Conservation (phyloP, 2,888 invertebrate genomes). For the Chymomyza fuscimana region DNA sequence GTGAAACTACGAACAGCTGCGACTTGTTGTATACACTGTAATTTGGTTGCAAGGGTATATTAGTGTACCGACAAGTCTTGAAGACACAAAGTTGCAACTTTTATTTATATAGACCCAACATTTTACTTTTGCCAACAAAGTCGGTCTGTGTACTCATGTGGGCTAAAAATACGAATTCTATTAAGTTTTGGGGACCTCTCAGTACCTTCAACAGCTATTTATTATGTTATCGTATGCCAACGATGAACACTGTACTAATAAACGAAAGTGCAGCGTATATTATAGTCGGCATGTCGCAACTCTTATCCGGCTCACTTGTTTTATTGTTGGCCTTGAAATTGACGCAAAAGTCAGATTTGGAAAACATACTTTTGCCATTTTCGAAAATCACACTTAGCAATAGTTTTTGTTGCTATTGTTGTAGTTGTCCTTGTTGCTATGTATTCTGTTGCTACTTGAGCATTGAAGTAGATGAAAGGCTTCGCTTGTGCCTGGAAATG, state of each 20-base stretch:
- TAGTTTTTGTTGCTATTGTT: slow-evolving; percentile 7
- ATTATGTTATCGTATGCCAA: too few relatives aligned
- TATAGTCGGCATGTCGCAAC: slow-evolving; percentile 2
- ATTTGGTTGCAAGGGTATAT: too few relatives aligned
- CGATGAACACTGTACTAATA: too few relatives aligned
- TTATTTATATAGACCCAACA: too few relatives aligned
- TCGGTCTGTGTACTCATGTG: too few relatives aligned
- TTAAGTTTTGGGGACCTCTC: too few relatives aligned
- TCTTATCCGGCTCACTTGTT: slow-evolving; percentile 13
- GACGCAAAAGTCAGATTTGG: slow-evolving; percentile 64
- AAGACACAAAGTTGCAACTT: too few relatives aligned
- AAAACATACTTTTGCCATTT: slow-evolving; percentile 76
- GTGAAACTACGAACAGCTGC: background rate
- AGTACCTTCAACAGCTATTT: too few relatives aligned
- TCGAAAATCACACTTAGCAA: slow-evolving; percentile 70
- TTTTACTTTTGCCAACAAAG: too few relatives aligned
- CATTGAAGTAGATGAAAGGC: slow-evolving; percentile 68
- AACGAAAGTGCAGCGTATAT: background rate
- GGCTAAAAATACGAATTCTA: too few relatives aligned
- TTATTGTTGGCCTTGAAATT: slow-evolving; percentile 59
- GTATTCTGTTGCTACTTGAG: slow-evolving; percentile 56
- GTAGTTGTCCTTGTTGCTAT: slow-evolving; percentile 9
- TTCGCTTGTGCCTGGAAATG: slow-evolving; percentile 35
- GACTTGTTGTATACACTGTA: background rate
- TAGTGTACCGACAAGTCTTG: too few relatives aligned